Base-by-base conservation (phyloP, 2,797 vertebrate genomes). In the Pangasius sanitwongsei region DNA sequence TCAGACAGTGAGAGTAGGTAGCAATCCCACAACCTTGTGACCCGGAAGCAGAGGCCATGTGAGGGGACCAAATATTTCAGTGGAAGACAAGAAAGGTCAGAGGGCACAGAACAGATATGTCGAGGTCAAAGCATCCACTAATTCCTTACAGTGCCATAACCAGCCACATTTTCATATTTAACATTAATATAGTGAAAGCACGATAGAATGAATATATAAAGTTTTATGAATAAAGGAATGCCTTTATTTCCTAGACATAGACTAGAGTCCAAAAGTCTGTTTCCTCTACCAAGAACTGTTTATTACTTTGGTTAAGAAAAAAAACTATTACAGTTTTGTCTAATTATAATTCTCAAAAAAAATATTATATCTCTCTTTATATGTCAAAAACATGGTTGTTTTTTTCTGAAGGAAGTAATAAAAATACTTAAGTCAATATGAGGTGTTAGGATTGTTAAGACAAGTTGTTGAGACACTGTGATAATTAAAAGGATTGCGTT, bases 1-100 rank as follows among this genome's bases (percentile, higher is more conserved):
- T 72, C 80, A 91, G 85, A 87, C 86, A 78, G 70, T 93, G 89
- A 93, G 91, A 88, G 87, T 31, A 70, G 55, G 59, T 37, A 86
- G 34, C 74, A 34, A 78, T 41, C 86, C 70, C 59, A 41, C 41
- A 87, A 61, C 75, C 57, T 67, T 70, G 31, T 72, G 83, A 86
- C 13, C 25, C 69, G 74, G 67, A n/a, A 85, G 44, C 55, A 77
- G 55, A 74, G 80, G 78, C 57, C 44, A 25, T 34, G 53, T 69
- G 63, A 37, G 37, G 57, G 81, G 57, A 41, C 55, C 20, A 89
- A 89, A 59, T 57, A 28, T 23, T 69, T 57, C 11, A n/a, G 25
- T 7, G 82, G 23, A 65, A 65, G 55, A 28, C 57, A 61, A 31
- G 31, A 41, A 77, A 59, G 28, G 50, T 63, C 55, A 63, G 18